Percentiles rank a stretch among this genome's conserved stretches.
Conservation (phyloP, 1,140 invertebrate species). For the Panagrolaimus sp. region DNA sequence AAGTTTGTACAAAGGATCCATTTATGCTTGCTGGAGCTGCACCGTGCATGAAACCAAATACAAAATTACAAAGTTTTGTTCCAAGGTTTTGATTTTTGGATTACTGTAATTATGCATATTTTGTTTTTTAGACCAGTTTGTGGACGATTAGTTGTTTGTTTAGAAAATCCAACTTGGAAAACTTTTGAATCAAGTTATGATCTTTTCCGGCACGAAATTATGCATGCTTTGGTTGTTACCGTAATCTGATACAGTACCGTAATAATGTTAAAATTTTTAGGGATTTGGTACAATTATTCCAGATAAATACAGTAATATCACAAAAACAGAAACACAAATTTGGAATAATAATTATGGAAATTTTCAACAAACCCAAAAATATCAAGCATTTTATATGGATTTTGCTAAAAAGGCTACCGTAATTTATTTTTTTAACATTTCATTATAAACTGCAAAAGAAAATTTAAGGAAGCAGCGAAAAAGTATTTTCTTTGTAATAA, state of each 20-base stretch:
- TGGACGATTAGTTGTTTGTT: slow-evolving; percentile 30
- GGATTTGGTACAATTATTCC: slow-evolving; percentile 36
- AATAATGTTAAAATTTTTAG: slow-evolving; percentile 4
- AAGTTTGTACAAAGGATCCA: slow-evolving; percentile 11
- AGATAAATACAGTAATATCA: neutral
- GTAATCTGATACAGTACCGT: neutral
- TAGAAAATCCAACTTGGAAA: slow-evolving; percentile 27
- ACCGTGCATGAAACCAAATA: slow-evolving; percentile 7
- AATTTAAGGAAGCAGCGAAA: slow-evolving; percentile 25
- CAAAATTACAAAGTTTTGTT: neutral
- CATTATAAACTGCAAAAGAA: too few relatives aligned
- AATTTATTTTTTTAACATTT: neutral
- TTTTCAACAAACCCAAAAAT: slow-evolving; percentile 14
- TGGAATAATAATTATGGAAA: neutral
- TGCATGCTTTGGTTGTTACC: slow-evolving; percentile 30
- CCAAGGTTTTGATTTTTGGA: neutral
- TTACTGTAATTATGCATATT: too few relatives aligned
- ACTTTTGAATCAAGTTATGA: slow-evolving; percentile 26
- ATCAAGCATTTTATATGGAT: slow-evolving; percentile 28
- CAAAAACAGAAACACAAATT: slow-evolving; percentile 13
- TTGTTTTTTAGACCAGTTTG: slow-evolving; percentile 28
- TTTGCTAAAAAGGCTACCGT: slow-evolving; percentile 32
- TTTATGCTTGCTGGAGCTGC: slow-evolving; percentile 7
- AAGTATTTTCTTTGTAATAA: slow-evolving; percentile 33
- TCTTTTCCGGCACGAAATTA: slow-evolving; percentile 39